These are phyloP conservation scores for Tachina grossa DNA, from an alignment of 2,888 invertebrate species.

Conservation along the genomic window DNA sequence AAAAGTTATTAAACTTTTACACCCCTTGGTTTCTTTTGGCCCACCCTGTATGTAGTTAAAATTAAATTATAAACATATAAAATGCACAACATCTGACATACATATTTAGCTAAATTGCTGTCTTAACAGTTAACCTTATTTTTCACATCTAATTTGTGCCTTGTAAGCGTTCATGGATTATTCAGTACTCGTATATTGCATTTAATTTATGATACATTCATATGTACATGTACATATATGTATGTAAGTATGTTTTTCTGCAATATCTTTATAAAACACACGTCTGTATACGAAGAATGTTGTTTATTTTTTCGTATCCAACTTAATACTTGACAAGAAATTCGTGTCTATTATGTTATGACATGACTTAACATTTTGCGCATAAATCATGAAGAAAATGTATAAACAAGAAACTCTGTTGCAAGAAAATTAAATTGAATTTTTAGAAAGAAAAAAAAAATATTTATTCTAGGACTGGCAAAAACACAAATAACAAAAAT, in stretches of 20 bases:
- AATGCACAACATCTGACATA: too few relatives aligned
- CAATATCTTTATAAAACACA: background rate
- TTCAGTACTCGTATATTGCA: background rate
- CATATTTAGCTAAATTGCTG: too few relatives aligned
- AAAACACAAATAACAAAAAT: background rate
- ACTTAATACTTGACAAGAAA: slow-evolving; percentile 54
- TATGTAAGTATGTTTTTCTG: background rate
- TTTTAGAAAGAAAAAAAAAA: background rate
- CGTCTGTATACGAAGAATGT: slow-evolving; percentile 39
- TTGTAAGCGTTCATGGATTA: background rate
- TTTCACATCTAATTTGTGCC: slow-evolving; percentile 25
- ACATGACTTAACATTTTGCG: slow-evolving; percentile 71
- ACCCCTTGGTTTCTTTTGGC: too few relatives aligned
- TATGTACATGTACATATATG: too few relatives aligned
- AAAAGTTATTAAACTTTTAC: too few relatives aligned
- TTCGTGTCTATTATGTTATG: slow-evolving; percentile 68
- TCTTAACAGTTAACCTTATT: slow-evolving; percentile 35
- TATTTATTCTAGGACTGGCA: background rate
- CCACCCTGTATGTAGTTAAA: too few relatives aligned
- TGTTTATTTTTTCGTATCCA: slow-evolving; percentile 49
- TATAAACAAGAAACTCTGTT: slow-evolving; percentile 11
- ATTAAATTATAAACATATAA: too few relatives aligned
- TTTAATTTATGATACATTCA: background rate
- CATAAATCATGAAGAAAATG: slow-evolving; percentile 68
- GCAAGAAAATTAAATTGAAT: slow-evolving; percentile 45